Evolutionary conservation across 2,113 vertebrate genomes (phyloP), one percentile per base, ranked within the genome.

Genomic region (Campylomormyrus numenius): DNA sequence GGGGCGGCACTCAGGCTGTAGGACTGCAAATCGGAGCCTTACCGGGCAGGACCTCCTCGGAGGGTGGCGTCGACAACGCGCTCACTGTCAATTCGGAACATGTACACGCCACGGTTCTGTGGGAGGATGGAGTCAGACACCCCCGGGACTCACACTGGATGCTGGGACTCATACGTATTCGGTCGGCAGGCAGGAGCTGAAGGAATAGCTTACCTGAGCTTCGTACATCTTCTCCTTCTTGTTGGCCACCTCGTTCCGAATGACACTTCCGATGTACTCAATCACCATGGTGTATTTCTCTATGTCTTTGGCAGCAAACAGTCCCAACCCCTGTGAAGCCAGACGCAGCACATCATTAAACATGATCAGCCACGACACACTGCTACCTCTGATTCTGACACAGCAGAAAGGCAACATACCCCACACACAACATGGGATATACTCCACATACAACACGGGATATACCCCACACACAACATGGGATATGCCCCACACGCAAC

Each of bases 241-340:
- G 95, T 99, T 97, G 42, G 98, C 98, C 0, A 99, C 98, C 93
- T 99, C 98, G 0, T 98, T 99, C 39, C 98, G 96, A 93, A 99
- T 99, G 93, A 99, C 97, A 0, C 98, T 98, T 87, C 98, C 98
- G 0, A 99, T 99, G 90, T 99, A 99, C 89, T 99, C 98, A 8
- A 99, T 99, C 94, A 99, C 97, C 98, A 99, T 99, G 91, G 98
- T 99, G 97, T 98, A 97, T 92, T 98, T 99, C 95, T 99, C 98
- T 49, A 99, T 98, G 95, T 99, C 98, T 92, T 97, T 96, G 90
- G 98, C 98, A 88, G 98, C 98, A 17, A 99, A 99, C 13, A 99
- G 96, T 62, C 98, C 98, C 93, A 99, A 96, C 46, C 98, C 98
- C 98, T 99, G 56, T 10, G 39, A 77, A n/a, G 21, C 46, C 39